These are phyloP conservation scores for Leptobrachium ailaonicum DNA, from an alignment of 2,113 vertebrate species.

Conservation along the genomic window DNA sequence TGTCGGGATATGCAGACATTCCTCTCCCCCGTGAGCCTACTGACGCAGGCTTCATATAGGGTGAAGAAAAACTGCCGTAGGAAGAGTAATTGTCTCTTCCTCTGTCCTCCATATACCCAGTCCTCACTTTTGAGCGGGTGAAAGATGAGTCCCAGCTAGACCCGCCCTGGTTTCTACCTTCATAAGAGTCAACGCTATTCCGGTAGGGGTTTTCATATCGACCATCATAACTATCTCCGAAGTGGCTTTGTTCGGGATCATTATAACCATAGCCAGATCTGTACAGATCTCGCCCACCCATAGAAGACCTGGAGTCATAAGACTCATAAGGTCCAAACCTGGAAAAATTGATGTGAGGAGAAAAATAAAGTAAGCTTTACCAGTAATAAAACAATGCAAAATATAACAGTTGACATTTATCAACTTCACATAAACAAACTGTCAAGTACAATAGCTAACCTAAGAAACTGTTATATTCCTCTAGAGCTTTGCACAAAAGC, in stretches of 20 bases:
- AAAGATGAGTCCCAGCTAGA: slow-evolving; percentile 84
- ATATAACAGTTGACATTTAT: slow-evolving; percentile 83
- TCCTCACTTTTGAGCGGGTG: slow-evolving; percentile 82
- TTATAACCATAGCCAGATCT: slow-evolving; percentile 88
- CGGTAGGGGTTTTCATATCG: slow-evolving; percentile 83
- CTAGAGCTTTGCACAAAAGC: background rate
- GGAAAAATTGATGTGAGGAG: slow-evolving; percentile 85
- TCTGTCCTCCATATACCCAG: slow-evolving; percentile 86
- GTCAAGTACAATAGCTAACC: slow-evolving; percentile 1
- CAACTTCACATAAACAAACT: slow-evolving; percentile 67
- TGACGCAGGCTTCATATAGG: slow-evolving; percentile 82
- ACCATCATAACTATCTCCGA: slow-evolving; percentile 86
- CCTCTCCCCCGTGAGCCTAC: slow-evolving; percentile 88
- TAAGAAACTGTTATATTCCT: background rate
- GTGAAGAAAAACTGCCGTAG: slow-evolving; percentile 84
- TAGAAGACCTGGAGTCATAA: slow-evolving; percentile 85
- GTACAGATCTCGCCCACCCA: slow-evolving; percentile 85
- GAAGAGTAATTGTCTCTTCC: slow-evolving; percentile 86
- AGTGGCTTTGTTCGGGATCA: slow-evolving; percentile 86
- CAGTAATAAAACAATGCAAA: slow-evolving; percentile 78
- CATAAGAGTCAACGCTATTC: slow-evolving; percentile 87
- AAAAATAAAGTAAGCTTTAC: slow-evolving; percentile 84
- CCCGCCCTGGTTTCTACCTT: slow-evolving; percentile 85
- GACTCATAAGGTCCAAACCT: slow-evolving; percentile 89
- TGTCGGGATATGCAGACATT: slow-evolving; percentile 83